Evolutionary conservation across 2,888 invertebrate species (phyloP), one percentile per base, ranked within the genome.

Genomic region (Hyalella azteca): DNA sequence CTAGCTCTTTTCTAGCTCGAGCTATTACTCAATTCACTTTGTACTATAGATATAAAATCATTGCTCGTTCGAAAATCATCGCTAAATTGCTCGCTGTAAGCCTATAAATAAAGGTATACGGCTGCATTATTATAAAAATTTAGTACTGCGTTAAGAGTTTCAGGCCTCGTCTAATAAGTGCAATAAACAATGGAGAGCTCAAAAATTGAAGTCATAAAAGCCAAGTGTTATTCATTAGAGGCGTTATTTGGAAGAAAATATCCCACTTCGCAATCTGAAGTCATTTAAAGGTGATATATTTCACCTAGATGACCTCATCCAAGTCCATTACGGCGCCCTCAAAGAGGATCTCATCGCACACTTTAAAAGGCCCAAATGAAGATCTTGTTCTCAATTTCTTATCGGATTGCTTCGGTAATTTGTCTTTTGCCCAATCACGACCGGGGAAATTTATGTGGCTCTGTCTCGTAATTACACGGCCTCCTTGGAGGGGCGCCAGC

Each of bases 281-380:
- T 54, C 54, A 54, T 26, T 54, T 54, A 54, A 22, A 29, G 13
- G 29, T 22, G 26, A 22, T 29, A 54, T 54, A 54, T 54, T 26
- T 54, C 54, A 54, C 54, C 29, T 26, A 22, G 29, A 54, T 29
- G 29, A 13, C 54, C 54, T 22, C 26, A 26, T 54, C 54, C 7
- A 54, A 54, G 54, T 54, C 54, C 54, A 54, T 54, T 54, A 54
- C 22, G 54, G 29, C 54, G 54, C 54, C 54, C 29, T 54, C 54
- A 26, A 7, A 54, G 54, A 5, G 54, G 19, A 5, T 7, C 54
- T 54, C 22, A 26, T 54, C 54, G 54, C 13, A 29, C 26, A 26
- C 26, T 19, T 54, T 54, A 54, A 54, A 54, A 54, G 54, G 13
- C 54, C n/a, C 22, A 54, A 54, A 54, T 54, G 11, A 54, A 54